Percentiles rank a stretch among this genome's conserved stretches.
These are phyloP conservation scores for Chloropsis hardwickii DNA, from an alignment of 2,113 vertebrate species.

Conservation along the genomic window DNA sequence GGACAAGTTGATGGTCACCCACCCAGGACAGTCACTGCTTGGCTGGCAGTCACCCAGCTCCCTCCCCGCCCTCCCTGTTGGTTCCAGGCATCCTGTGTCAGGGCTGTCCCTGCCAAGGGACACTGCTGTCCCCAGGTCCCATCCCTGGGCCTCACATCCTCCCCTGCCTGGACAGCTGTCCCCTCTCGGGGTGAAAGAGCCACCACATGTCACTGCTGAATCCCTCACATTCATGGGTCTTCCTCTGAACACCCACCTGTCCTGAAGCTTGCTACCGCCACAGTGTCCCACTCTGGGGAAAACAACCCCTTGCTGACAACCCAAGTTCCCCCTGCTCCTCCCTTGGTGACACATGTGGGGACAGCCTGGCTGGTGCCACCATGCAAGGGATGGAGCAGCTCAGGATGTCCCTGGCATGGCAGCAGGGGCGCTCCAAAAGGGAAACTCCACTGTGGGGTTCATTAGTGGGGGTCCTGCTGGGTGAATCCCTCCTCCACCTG, in stretches of 20 bases:
- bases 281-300: not conserved
- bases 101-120: not conserved
- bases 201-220: slow-evolving; percentile 1
- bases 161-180: slow-evolving; percentile 37
- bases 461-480: not conserved
- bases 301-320: slow-evolving; percentile 5
- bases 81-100: not conserved
- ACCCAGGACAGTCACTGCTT: not conserved
- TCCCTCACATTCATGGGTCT: slow-evolving; percentile 20
- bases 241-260: slow-evolving; percentile 50
- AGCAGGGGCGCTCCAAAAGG: rapidly evolving
- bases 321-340: rapidly evolving
- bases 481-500: not conserved
- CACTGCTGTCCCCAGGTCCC: not conserved
- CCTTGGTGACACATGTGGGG: not conserved
- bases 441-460: not conserved
- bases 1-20: not conserved
- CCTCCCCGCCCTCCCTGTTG: rapidly evolving
- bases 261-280: not conserved
- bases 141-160: rapidly evolving
- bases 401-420: rapidly evolving
- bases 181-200: not conserved
- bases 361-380: rapidly evolving
- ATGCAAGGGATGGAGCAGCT: rapidly evolving
- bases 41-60: not conserved